phyloP scores from a whole-genome alignment of 2,113 vertebrate species.

The Plecotus auritus region DNA sequence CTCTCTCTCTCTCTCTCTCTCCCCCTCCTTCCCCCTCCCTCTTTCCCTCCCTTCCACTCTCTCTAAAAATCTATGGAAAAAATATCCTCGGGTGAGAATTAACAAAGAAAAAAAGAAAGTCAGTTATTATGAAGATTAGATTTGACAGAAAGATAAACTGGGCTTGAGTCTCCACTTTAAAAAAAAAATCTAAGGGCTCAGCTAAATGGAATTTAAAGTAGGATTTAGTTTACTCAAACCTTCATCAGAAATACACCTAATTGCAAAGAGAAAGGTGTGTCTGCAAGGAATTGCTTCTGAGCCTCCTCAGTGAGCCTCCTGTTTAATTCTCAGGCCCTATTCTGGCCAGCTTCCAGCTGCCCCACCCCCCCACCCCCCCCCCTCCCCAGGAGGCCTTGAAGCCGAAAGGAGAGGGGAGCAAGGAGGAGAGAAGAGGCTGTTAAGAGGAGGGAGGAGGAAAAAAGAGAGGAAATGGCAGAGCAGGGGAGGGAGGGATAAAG shows the following conservation, averaged over 20 bases:
- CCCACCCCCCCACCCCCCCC: not conserved
- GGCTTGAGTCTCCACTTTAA: not conserved
- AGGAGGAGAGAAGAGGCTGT: not conserved
- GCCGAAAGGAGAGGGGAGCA: not conserved
- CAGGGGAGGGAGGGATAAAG: not conserved
- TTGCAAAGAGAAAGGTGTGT: conserved; percentile 6
- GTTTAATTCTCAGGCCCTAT: not conserved
- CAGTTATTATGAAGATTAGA: conserved; percentile 34
- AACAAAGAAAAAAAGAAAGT: not conserved
- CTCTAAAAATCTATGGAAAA: too few relatives aligned
- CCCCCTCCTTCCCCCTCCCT: too few relatives aligned
- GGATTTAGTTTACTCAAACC: not conserved
- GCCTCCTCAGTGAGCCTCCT: not conserved
- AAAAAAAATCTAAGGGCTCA: not conserved
- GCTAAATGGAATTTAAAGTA: conserved; percentile 44
- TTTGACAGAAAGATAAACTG: conserved; percentile 1
- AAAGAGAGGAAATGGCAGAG: not conserved
- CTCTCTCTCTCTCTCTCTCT: too few relatives aligned
- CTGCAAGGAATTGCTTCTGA: not conserved
- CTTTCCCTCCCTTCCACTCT: too few relatives aligned
- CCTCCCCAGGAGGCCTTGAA: not conserved
- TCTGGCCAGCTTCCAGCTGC: not conserved
- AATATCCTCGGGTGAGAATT: too few relatives aligned
- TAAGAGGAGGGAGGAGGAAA: not conserved
- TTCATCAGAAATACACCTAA: conserved; percentile 31